Conservation (phyloP, 2,113 vertebrate genomes). For the Trematomus loennbergii region DNA sequence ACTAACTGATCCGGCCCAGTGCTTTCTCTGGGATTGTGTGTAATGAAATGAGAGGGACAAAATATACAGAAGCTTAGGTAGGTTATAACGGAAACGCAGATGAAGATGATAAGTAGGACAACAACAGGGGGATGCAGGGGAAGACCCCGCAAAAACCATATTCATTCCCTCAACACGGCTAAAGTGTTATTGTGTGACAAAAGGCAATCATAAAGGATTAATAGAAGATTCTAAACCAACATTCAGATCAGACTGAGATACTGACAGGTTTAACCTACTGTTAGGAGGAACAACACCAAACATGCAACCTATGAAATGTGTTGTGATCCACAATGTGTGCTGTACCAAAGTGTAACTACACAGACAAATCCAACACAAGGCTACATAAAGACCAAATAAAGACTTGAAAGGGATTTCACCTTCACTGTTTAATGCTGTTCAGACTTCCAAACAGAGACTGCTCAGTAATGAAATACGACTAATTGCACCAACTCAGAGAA, state of each 20-base stretch:
- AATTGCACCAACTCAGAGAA: neutral
- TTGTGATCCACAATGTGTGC: slow-evolving; percentile 39
- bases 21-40: slow-evolving; percentile 89
- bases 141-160: slow-evolving; percentile 40
- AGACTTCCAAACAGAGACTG: neutral
- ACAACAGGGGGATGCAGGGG: slow-evolving; percentile 27
- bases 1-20: slow-evolving; percentile 90
- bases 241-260: slow-evolving; percentile 44
- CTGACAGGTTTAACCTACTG: slow-evolving; percentile 34
- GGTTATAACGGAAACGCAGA: slow-evolving; percentile 12
- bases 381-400: neutral
- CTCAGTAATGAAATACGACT: neutral
- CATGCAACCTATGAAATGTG: slow-evolving; percentile 38
- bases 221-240: slow-evolving; percentile 49
- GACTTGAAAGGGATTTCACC: slow-evolving; percentile 2
- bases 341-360: slow-evolving; percentile 10
- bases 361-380: neutral
- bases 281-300: slow-evolving; percentile 40
- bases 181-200: slow-evolving; percentile 41
- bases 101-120: slow-evolving; percentile 17
- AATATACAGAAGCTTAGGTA: slow-evolving; percentile 77
- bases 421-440: neutral
- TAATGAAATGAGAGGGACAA: slow-evolving; percentile 90
- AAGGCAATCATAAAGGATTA: slow-evolving; percentile 56
- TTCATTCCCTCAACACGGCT: slow-evolving; percentile 43